Conservation (phyloP, 2,797 vertebrate species). For the Enteromius fasciolatus region DNA sequence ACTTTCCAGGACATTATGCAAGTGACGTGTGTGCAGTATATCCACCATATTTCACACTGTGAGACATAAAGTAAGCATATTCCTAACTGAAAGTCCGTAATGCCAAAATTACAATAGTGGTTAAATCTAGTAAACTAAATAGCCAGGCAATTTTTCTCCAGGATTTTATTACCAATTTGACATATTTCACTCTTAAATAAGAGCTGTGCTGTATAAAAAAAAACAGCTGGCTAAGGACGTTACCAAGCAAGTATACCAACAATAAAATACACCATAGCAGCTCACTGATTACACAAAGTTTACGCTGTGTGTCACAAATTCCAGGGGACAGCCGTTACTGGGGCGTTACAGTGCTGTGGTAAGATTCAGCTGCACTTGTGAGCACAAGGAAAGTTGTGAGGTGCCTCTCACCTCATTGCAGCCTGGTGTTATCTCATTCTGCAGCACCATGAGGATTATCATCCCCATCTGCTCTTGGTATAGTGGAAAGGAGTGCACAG, state of each 20-base stretch:
- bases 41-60: not conserved
- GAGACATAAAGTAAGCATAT: not conserved
- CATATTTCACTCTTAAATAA: not conserved
- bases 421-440: conserved; percentile 68
- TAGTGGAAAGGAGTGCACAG: conserved; percentile 75
- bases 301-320: not conserved
- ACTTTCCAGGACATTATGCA: conserved; percentile 27
- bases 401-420: conserved; percentile 54
- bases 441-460: conserved; percentile 74
- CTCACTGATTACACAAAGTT: not conserved
- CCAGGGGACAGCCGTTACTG: conserved; percentile 45
- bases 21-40: not conserved
- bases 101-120: not conserved
- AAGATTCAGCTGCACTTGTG: conserved; percentile 48
- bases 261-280: not conserved
- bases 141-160: not conserved
- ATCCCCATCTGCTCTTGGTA: conserved; percentile 75
- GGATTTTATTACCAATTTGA: not conserved
- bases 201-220: not conserved
- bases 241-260: not conserved
- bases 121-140: not conserved
- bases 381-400: conserved; percentile 38
- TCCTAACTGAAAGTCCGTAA: not conserved
- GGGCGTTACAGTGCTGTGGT: conserved; percentile 55
- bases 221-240: not conserved